Percentiles rank a stretch among this genome's conserved stretches.
Evolutionary conservation across 2,113 vertebrate genomes (phyloP).

Genomic region (pig (Sus scrofa)): T2T-Sscrofa CM000815.6:123214501-123215000

Average conservation of each 20-base stretch:
- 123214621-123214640: conserved; percentile 40
- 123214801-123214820: conserved; percentile 25
- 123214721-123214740: conserved; percentile 61
- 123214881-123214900: neutral
- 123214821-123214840: conserved; percentile 6
- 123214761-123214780: conserved; percentile 63
- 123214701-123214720: conserved; percentile 81
- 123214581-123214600: neutral
- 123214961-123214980: conserved; percentile 22
- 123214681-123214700: conserved; percentile 58
- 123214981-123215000: neutral
- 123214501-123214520: neutral
- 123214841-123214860: neutral
- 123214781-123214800: conserved; percentile 53
- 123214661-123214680: conserved; percentile 46
- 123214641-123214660: conserved; percentile 1
- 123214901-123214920: neutral
- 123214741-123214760: conserved; percentile 69
- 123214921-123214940: neutral
- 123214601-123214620: neutral
- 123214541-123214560: neutral
- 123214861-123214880: neutral
- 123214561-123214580: neutral
- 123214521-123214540: neutral
- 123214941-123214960: neutral